Evolutionary conservation across 1,140 invertebrate species (phyloP), one percentile per base, ranked within the genome.

Genomic region (Neodiprion virginianus): DNA sequence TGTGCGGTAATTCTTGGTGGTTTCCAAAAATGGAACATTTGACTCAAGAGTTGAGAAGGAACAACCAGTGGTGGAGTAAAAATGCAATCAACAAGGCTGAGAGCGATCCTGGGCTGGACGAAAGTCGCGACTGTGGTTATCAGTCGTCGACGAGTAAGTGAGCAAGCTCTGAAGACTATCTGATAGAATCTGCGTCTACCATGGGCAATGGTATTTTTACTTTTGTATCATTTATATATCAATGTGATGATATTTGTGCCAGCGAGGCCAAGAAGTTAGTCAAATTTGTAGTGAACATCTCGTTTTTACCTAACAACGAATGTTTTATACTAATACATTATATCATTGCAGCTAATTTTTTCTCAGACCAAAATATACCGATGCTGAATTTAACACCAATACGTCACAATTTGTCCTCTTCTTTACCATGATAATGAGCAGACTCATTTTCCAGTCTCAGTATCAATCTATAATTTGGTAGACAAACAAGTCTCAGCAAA

Each of bases 141-240:
- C 81, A 82, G 70, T 84, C 82, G 8, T 86, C 84, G 17, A 77
- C 82, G 48, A 84, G 80, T 53, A 85, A 85, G 85, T 86, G 53
- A 67, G 7, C 7, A 69, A 14, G 11, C 11, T 4, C 17, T 69
- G 21, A 23, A 69, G 21, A 7, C 28, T 17, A 69, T 23, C 40
- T 69, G 21, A 12, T 21, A 69, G 17, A 4, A 12, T 69, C 14
- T 23, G 23, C 21, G 12, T 21, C 21, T 69, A 8, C 17, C 40
- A 21, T 69, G 14, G 67, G 21, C 17, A 23, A 23, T 69, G 67
- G 21, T 47, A 47, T 69, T 23, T 23, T 69, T 47, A 17, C 11
- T 69, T 69, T 69, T 69, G 12, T 69, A 69, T 65, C 17, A 7
- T 21, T 69, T 47, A 14, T 47, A 50, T 11, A 40, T 14, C 72